A percentile compares a stretch with the other conserved stretches of the same genome.
Evolutionary conservation across 2,113 vertebrate species (phyloP).

Genomic region (Origma solitaria): DNA sequence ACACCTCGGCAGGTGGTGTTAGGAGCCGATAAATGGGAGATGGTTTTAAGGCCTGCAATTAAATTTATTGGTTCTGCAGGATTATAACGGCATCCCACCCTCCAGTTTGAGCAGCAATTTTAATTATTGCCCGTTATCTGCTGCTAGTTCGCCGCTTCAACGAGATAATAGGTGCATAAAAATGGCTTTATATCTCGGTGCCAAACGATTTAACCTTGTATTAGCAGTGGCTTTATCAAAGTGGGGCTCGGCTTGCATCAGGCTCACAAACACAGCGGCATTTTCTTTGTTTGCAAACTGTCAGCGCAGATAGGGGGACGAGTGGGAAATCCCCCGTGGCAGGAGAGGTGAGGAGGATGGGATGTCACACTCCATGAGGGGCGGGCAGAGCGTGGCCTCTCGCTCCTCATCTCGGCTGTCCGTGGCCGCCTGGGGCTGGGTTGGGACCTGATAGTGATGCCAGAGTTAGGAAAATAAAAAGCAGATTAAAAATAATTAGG

Average conservation of each 20-base stretch:
- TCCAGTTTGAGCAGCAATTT: not conserved
- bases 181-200: not conserved
- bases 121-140: slow-evolving; percentile 9
- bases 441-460: not conserved
- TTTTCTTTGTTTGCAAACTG: not conserved
- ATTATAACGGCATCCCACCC: not conserved
- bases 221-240: not conserved
- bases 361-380: rapidly evolving
- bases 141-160: not conserved
- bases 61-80: not conserved
- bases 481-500: too few species aligned
- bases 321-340: not conserved
- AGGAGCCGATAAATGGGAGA: not conserved
- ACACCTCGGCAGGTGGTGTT: not conserved
- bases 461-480: too few species aligned
- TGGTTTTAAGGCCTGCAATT: not conserved
- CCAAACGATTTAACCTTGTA: not conserved
- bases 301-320: rapidly evolving
- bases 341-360: not conserved
- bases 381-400: not conserved
- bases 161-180: not conserved
- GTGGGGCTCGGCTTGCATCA: not conserved
- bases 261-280: not conserved
- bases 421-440: not conserved
- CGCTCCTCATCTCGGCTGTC: not conserved